Percentiles rank a stretch among this genome's conserved stretches.
These are phyloP conservation scores for Coptotermes formosanus DNA, from an alignment of 1,140 invertebrate species.

Conservation along the genomic window DNA sequence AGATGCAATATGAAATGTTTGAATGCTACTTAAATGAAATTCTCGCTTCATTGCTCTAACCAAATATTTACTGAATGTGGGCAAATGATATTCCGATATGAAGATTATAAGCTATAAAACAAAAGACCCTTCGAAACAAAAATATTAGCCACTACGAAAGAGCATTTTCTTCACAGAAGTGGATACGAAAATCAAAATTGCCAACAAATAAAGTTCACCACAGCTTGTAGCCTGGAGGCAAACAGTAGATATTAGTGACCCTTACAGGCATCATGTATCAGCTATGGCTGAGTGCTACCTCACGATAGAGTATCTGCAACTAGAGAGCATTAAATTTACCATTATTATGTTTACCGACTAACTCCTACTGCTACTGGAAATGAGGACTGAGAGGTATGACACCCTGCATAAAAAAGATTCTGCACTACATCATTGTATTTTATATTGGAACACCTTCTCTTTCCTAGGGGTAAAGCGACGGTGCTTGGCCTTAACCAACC, in stretches of 20 bases:
- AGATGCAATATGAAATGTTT: no score
- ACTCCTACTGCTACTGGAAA: conserved; percentile 25
- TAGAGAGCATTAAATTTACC: conserved; percentile 30
- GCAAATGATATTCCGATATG: no score
- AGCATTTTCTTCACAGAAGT: background rate
- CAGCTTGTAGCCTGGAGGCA: background rate
- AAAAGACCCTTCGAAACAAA: no score
- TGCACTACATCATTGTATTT: no score
- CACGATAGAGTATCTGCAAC: conserved; percentile 13
- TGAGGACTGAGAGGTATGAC: conserved; percentile 21
- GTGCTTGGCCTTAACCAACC: no score
- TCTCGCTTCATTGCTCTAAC: no score
- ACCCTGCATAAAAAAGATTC: background rate
- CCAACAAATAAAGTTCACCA: background rate
- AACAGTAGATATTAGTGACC: background rate
- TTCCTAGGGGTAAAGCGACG: no score
- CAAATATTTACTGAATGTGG: no score
- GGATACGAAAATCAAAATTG: background rate
- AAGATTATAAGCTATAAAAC: no score
- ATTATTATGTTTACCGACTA: conserved; percentile 33
- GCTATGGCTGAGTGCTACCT: background rate
- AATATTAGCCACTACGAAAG: background rate
- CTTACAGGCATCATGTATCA: background rate
- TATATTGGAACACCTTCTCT: no score
- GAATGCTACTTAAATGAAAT: no score